Base-by-base conservation (phyloP, 2,888 invertebrate species). In the Napeogenes inachia region DNA sequence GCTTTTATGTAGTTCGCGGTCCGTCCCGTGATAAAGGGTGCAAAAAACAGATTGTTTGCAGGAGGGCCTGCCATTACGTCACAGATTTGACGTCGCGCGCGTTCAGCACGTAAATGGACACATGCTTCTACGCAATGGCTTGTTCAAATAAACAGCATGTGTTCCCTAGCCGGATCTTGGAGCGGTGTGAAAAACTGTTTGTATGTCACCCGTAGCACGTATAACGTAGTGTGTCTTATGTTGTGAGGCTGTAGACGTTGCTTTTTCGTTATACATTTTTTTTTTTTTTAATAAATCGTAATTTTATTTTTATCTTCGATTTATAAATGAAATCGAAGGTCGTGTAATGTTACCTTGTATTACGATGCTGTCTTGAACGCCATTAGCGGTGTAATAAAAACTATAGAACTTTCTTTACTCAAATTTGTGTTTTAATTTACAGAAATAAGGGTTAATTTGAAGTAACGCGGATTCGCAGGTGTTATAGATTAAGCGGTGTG, bases 11-110 rank as follows among this genome's bases (percentile, higher is more conserved):
- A 72, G 78, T 73, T 78, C 80, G 81, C 76, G 77, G 84, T 81
- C 84, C 82, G 81, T 82, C 83, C 87, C 77, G 84, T 84, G 85
- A 86, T 87, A 87, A 83, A 86, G 89, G 87, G 89, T 88, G 87
- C 82, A 88, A 89, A 89, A 89, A 89, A 87, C 82, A 65, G 82
- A 84, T 85, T 89, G 88, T 89, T 89, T 87, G 83, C 80, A 78
- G 73, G 82, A 84, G 86, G 85, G 87, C 82, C 83, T 76, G 80
- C 67, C 75, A 78, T 83, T 74, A 88, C 89, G 89, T 89, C 88
- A 89, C 83, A 74, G 73, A 78, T 78, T 73, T 75, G 80, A 84
- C 85, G 86, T 85, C 79, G 82, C 78, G 75, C 75, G 80, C 80
- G 80, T 65, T 75, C 75, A 72, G 76, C 70, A 82, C 87, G 88